Percentiles rank a stretch among this genome's conserved stretches.
Evolutionary conservation across 2,888 invertebrate species (phyloP).

Genomic region (Agrenia bidenticulata): DNA sequence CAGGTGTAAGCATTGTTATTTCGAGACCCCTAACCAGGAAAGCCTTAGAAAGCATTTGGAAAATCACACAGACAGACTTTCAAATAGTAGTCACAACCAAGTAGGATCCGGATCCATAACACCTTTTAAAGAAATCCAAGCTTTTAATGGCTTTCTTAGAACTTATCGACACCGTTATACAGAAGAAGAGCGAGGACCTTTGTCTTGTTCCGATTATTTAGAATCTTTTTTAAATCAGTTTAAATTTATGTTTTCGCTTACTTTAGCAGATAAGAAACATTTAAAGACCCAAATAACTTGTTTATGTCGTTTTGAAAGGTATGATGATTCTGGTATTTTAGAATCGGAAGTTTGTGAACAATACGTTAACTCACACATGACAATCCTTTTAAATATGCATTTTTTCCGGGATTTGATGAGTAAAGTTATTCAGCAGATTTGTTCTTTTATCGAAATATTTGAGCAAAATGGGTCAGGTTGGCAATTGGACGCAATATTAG

Average conservation of each 20-base stretch:
- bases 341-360: not conserved
- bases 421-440: not conserved
- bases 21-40: not conserved
- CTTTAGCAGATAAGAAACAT: not conserved
- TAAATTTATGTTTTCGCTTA: not conserved
- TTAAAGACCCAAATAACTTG: slow-evolving; percentile 12
- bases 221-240: not conserved
- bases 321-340: not conserved
- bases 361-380: slow-evolving; percentile 5
- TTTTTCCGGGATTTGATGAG: not conserved
- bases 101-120: not conserved
- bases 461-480: slow-evolving; percentile 14
- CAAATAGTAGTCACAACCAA: not conserved
- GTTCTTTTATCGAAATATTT: slow-evolving; percentile 15
- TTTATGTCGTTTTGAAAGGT: too few species aligned
- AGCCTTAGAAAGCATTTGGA: not conserved
- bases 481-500: not conserved
- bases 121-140: slow-evolving; percentile 15
- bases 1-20: not conserved
- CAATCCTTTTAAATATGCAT: not conserved
- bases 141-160: slow-evolving; percentile 16
- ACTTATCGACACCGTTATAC: slow-evolving; percentile 9
- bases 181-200: not conserved
- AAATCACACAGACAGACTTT: not conserved
- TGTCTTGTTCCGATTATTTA: not conserved